Evolutionary conservation across 2,113 vertebrate genomes (phyloP).

Genomic region (Sapayoa aenigma): DNA sequence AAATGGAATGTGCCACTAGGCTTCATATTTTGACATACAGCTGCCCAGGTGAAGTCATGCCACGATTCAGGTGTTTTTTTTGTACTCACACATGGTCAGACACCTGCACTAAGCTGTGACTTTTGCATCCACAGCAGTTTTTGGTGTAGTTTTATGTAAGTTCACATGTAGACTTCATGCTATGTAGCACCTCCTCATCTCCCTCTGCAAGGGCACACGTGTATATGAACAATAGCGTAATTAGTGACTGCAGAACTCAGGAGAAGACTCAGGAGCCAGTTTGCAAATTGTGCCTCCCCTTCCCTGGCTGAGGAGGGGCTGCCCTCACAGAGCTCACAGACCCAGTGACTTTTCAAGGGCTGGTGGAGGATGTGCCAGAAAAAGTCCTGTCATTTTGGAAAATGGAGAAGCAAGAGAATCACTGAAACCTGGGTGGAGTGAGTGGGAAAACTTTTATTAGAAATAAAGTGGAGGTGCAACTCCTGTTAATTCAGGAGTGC

Average conservation of each 20-base stretch:
- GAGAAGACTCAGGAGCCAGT: not conserved
- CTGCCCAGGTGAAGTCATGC: not conserved
- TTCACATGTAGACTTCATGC: fast-evolving
- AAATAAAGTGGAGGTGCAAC: not conserved
- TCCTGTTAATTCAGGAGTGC: not conserved
- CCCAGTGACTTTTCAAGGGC: fast-evolving
- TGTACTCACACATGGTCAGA: not conserved
- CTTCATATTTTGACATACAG: not conserved
- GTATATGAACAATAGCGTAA: not conserved
- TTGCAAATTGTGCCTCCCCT: not conserved
- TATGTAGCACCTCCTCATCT: not conserved
- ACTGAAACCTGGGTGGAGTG: not conserved
- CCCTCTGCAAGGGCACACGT: not conserved
- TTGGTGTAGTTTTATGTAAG: not conserved
- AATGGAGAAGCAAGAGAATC: not conserved
- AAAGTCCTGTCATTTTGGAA: not conserved
- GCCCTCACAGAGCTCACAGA: fast-evolving
- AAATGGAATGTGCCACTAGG: not conserved
- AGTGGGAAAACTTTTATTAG: not conserved
- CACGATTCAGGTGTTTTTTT: not conserved
- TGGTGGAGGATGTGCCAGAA: not conserved
- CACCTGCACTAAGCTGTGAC: not conserved
- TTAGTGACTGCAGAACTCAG: not conserved
- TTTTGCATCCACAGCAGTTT: not conserved
- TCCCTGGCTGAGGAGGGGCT: not conserved